A percentile compares a stretch with the other conserved stretches of the same genome.
Evolutionary conservation across 2,113 vertebrate species (phyloP).

Genomic region (Pomatostomus ruficeps): DNA sequence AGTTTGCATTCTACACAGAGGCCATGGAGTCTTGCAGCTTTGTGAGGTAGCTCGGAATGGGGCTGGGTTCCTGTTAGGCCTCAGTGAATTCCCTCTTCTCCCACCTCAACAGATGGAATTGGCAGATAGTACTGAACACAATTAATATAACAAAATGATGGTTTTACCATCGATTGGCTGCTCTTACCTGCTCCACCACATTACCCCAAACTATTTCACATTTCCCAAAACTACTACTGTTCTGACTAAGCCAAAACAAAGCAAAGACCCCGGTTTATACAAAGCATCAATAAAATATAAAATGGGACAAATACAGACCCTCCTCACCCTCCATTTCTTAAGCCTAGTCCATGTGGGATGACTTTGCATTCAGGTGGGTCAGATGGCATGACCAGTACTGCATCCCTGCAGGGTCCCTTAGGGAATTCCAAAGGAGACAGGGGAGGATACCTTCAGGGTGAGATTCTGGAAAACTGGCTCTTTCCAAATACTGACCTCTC

Average conservation of each 20-base stretch:
- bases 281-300: background rate
- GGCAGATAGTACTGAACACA: background rate
- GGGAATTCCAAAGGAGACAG: background rate
- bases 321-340: background rate
- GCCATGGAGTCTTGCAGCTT: background rate
- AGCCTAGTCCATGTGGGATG: background rate
- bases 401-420: background rate
- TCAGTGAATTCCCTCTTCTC: background rate
- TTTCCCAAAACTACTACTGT: background rate
- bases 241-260: background rate
- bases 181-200: background rate
- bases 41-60: background rate
- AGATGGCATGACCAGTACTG: background rate
- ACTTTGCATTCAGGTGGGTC: background rate
- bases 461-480: slow-evolving; percentile 66
- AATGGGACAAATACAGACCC: background rate
- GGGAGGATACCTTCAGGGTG: slow-evolving; percentile 64
- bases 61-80: background rate
- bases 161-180: background rate
- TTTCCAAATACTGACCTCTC: slow-evolving; percentile 76
- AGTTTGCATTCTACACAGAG: background rate
- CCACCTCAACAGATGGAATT: background rate
- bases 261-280: background rate
- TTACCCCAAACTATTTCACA: background rate
- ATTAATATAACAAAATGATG: background rate